Evolutionary conservation across 2,113 vertebrate genomes (phyloP), one percentile per base, ranked within the genome.

Genomic region (Rousettus leschenaultii): DNA sequence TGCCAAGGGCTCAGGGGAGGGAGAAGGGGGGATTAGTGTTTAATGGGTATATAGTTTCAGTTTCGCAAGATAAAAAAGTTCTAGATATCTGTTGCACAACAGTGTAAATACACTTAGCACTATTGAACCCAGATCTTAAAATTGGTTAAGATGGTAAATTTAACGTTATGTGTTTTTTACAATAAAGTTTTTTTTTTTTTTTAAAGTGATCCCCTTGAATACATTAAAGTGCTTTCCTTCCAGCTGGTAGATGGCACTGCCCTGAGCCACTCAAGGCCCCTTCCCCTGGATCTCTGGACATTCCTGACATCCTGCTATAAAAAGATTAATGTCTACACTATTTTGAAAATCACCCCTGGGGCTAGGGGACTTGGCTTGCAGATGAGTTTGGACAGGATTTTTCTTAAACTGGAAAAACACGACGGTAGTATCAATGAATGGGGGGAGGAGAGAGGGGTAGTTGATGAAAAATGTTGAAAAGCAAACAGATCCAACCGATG

Each of bases 381-480:
- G 43, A 68, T 40, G 45, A 8, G 63, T 94, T 90, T 84, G 59
- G 57, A 65, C 40, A 63, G 73, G 28, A 77, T 78, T 96, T 95
- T 66, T 70, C 30, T 83, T 91, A 24, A 74, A 55, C 35, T 33
- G 87, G 70, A 80, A 96, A 96, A 94, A 38, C 71, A 90, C 70
- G 59, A 86, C 66, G 45, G 35, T 48, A 43, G 7, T 75, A 70
- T 79, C 80, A 2, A 13, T 40, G 30, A 86, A 59, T 11, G 26
- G 35, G 68, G 21, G 15, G 15, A 43, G 65, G 74, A 5, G 3
- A 80, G 26, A 6, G 21, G 38, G 38, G 59, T 2, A 1, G 9
- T 7, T 65, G 77, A 65, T 33, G 45, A 68, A 57, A 33, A n/a
- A 1, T 1, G 5, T 51, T 73, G 24, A 84, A 57, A 95, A 95